phyloP scores from a whole-genome alignment of 2,888 invertebrate species.

The Pediacus dermestoides region DNA sequence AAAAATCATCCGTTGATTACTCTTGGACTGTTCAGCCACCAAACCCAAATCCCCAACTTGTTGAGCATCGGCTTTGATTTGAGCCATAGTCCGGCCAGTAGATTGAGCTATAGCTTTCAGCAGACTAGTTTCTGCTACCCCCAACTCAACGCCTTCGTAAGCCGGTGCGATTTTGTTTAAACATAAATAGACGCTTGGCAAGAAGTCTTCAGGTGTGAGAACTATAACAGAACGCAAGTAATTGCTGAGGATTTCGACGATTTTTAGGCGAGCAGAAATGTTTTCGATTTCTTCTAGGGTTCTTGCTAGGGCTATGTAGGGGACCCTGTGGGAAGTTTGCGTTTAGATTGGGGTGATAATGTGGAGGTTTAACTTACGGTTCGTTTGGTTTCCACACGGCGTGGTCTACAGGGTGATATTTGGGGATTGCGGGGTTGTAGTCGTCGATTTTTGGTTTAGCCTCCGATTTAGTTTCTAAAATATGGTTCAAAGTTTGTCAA shows the following conservation, averaged over 20 bases:
- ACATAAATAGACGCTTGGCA: slow-evolving; percentile 89
- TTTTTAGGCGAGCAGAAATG: slow-evolving; percentile 80
- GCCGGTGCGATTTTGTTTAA: slow-evolving; percentile 96
- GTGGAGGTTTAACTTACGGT: slow-evolving; percentile 52
- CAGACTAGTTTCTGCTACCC: slow-evolving; percentile 91
- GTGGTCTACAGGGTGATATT: slow-evolving; percentile 79
- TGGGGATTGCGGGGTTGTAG: slow-evolving; percentile 68
- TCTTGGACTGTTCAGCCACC: slow-evolving; percentile 81
- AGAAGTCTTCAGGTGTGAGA: slow-evolving; percentile 82
- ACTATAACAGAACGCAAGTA: slow-evolving; percentile 88
- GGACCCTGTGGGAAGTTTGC: slow-evolving; percentile 61
- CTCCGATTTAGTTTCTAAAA: slow-evolving; percentile 7
- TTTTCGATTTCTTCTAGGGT: slow-evolving; percentile 89
- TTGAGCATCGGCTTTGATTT: slow-evolving; percentile 72
- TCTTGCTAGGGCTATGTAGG: slow-evolving; percentile 86
- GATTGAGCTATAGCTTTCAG: slow-evolving; percentile 92
- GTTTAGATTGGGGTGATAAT: not conserved
- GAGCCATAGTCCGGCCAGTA: slow-evolving; percentile 79
- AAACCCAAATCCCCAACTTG: slow-evolving; percentile 83
- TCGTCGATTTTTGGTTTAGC: slow-evolving; percentile 33
- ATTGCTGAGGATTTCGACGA: slow-evolving; percentile 87
- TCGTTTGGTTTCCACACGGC: slow-evolving; percentile 76
- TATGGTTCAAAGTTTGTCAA: slow-evolving; percentile 1
- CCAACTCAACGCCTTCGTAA: slow-evolving; percentile 88
- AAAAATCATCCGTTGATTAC: slow-evolving; percentile 85